Conservation (phyloP, 2,113 vertebrate genomes). For the Rhynchopsitta pachyrhyncha region DNA sequence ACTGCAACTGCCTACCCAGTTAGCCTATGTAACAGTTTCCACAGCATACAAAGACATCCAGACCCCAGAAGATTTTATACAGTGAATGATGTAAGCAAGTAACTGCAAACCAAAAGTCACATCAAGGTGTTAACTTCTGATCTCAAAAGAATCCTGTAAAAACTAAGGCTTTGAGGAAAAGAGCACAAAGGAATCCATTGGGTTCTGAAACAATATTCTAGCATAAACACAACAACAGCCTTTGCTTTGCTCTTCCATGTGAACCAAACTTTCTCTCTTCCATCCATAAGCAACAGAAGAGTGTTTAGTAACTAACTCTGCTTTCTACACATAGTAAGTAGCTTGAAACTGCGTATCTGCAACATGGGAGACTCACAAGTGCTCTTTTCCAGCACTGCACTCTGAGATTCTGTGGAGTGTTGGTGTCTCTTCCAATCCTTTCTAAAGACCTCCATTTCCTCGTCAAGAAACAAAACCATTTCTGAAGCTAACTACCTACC, state of each 20-base stretch:
- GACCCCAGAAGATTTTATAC: neutral
- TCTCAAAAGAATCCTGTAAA: neutral
- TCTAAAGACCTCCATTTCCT: neutral
- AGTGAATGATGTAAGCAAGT: neutral
- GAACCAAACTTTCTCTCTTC: neutral
- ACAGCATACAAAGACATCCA: neutral
- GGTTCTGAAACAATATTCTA: neutral
- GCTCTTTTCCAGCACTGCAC: neutral
- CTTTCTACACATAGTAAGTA: neutral
- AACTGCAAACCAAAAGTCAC: neutral
- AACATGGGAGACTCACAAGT: neutral
- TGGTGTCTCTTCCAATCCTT: neutral
- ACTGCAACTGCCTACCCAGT: neutral
- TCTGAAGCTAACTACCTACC: constrained; percentile 22
- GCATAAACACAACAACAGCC: neutral
- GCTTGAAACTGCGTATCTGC: neutral
- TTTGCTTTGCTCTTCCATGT: neutral
- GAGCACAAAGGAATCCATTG: neutral
- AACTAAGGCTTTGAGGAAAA: neutral
- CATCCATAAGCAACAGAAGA: neutral
- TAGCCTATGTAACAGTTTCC: neutral
- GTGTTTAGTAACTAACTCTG: neutral
- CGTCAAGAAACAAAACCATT: neutral
- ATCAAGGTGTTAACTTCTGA: neutral
- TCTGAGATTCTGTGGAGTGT: neutral